A percentile compares a stretch with the other conserved stretches of the same genome.
Conservation (phyloP, 2,888 invertebrate genomes). For the Pollenia labialis region DNA sequence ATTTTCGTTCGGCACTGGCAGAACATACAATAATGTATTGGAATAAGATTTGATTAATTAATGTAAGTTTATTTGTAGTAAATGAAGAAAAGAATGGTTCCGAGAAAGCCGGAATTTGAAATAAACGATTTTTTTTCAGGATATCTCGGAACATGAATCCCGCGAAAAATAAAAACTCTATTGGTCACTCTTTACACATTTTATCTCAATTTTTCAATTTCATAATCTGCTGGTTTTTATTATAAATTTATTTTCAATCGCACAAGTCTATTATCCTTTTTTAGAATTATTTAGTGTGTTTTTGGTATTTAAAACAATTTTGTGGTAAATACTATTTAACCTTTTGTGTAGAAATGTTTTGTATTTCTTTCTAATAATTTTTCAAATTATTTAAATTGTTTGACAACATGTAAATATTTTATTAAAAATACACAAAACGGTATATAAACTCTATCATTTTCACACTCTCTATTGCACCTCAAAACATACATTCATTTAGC, state of each 20-base stretch:
- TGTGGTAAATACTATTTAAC: slow-evolving; percentile 39
- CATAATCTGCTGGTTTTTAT: slow-evolving; percentile 16
- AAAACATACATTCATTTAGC: not conserved
- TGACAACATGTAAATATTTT: not conserved
- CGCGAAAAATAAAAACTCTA: no score
- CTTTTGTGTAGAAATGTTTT: slow-evolving; percentile 21
- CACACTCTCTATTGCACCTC: not conserved
- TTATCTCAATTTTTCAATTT: slow-evolving; percentile 3
- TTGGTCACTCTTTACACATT: not conserved
- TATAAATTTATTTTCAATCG: slow-evolving; percentile 21
- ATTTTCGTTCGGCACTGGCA: no score
- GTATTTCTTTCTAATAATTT: not conserved
- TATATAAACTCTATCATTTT: not conserved
- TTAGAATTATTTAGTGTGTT: slow-evolving; percentile 4
- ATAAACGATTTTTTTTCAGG: no score
- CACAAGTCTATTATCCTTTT: slow-evolving; percentile 8
- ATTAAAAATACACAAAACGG: slow-evolving; percentile 4
- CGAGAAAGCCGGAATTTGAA: no score
- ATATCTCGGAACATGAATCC: no score
- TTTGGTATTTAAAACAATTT: slow-evolving; percentile 5
- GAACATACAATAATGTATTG: no score
- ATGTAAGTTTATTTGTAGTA: no score
- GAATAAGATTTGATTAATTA: no score
- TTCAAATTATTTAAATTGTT: slow-evolving; percentile 4
- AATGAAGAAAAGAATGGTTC: no score